Conservation (phyloP, 2,797 vertebrate species). For the Tokudaia tokunoshimensis region DNA sequence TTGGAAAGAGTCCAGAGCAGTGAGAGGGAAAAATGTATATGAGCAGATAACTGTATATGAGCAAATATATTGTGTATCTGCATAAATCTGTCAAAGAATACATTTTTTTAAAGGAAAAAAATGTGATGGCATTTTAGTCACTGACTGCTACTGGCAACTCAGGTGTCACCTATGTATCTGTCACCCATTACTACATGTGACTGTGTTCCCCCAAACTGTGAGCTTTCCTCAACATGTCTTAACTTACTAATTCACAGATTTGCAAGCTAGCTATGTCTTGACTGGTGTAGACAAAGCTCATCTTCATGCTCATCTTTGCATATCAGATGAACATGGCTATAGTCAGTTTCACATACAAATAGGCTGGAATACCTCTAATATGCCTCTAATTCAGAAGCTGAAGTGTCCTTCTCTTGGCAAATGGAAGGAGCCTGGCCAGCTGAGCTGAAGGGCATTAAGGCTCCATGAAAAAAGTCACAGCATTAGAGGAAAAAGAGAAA, state of each 20-base stretch:
- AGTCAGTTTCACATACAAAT: not conserved
- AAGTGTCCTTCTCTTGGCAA: not conserved
- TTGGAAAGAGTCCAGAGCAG: not conserved
- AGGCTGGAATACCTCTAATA: not conserved
- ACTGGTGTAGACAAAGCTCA: not conserved
- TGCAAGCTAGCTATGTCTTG: not conserved
- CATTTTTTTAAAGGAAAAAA: not conserved
- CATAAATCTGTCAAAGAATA: not conserved
- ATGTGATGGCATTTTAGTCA: not conserved
- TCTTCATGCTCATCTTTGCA: not conserved
- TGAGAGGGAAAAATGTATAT: not conserved
- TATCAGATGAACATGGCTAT: not conserved
- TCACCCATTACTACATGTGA: not conserved
- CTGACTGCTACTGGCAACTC: not conserved
- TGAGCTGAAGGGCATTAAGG: not conserved
- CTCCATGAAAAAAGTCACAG: not conserved
- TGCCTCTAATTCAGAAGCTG: not conserved
- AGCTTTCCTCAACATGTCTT: conserved; percentile 17
- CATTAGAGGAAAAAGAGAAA: not conserved
- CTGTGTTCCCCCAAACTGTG: not conserved
- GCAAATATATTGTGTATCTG: not conserved
- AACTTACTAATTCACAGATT: not conserved
- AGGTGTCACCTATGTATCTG: not conserved
- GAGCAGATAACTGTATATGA: not conserved
- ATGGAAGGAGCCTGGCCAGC: not conserved